These are phyloP conservation scores for Pelmatolapia mariae DNA, from an alignment of 2,113 vertebrate genomes.

Conservation along the genomic window DNA sequence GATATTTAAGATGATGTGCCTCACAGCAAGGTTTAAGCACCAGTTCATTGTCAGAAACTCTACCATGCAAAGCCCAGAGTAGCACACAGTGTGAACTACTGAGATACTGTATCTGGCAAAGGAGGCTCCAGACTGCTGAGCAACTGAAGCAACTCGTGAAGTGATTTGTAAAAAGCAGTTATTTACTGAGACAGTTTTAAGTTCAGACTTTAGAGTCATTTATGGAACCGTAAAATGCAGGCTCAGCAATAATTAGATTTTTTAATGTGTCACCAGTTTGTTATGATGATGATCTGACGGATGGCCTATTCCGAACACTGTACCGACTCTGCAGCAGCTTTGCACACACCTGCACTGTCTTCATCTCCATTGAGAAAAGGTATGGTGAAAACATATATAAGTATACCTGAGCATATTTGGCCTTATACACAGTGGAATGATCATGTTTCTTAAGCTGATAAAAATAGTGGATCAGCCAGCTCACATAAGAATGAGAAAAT, in stretches of 20 bases:
- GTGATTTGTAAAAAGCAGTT: background rate
- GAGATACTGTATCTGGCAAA: background rate
- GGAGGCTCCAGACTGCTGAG: background rate
- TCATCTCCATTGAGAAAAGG: slow-evolving; percentile 89
- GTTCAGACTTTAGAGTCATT: background rate
- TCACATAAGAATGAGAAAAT: background rate
- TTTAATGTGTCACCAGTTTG: slow-evolving; percentile 73
- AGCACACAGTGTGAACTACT: background rate
- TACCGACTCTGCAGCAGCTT: slow-evolving; percentile 75
- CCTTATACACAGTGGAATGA: background rate
- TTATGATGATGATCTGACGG: slow-evolving; percentile 89
- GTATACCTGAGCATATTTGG: background rate
- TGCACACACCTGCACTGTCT: slow-evolving; percentile 67
- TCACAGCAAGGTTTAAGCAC: background rate
- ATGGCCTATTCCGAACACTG: slow-evolving; percentile 82
- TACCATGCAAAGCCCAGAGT: background rate
- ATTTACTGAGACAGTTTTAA: background rate
- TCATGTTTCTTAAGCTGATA: background rate
- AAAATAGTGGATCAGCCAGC: background rate
- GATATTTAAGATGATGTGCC: background rate
- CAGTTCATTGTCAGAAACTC: background rate
- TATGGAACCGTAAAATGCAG: background rate
- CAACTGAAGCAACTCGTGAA: background rate
- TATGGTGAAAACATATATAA: slow-evolving; percentile 13
- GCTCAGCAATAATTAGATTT: background rate